Evolutionary conservation across 2,888 invertebrate genomes (phyloP), one percentile per base, ranked within the genome.

Genomic region (Listrodromus nycthemerus): DNA sequence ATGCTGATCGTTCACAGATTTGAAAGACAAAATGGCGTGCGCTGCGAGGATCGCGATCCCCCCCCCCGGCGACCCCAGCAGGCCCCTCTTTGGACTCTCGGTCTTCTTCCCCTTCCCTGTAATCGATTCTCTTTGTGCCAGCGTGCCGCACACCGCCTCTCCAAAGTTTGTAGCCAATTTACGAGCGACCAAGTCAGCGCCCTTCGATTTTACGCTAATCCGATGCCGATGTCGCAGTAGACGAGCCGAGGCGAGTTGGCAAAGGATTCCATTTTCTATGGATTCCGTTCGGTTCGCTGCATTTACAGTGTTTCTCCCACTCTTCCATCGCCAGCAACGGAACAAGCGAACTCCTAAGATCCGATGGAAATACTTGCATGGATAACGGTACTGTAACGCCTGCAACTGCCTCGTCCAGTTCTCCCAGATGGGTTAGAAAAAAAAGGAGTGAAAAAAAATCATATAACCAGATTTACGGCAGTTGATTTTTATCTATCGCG

Each of bases 121-220:
- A 91, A 90, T 91, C 90, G 91, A 91, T 91, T 90, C 89, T 85
- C 87, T 91, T 91, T 91, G 91, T 91, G 86, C 88, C 65, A 45
- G 66, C 55, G 76, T 83, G 82, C 58, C 83, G 73, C 80, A 63
- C 82, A 82, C 75, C 81, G 80, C 79, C 86, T 83, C 84, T 74
- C 88, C 87, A 90, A 91, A 91, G 88, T 91, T 91, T 91, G 90
- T 91, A 90, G 90, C 90, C 91, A 91, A 91, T 91, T 91, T 91
- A 91, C 89, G 91, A 92, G 89, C 89, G 86, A 89, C 88, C 89
- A 89, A 91, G 91, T 91, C 91, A 91, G 90, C 90, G 90, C 89
- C 89, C 91, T 90, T 89, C 91, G 89, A 91, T 89, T 91, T 90
- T 90, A 89, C 91, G 90, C 89, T 91, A 91, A 91, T 91, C 91